Percentiles rank a stretch among this genome's conserved stretches.
phyloP scores from a whole-genome alignment of 1,140 invertebrate species.

The Solenopsis invicta region DNA sequence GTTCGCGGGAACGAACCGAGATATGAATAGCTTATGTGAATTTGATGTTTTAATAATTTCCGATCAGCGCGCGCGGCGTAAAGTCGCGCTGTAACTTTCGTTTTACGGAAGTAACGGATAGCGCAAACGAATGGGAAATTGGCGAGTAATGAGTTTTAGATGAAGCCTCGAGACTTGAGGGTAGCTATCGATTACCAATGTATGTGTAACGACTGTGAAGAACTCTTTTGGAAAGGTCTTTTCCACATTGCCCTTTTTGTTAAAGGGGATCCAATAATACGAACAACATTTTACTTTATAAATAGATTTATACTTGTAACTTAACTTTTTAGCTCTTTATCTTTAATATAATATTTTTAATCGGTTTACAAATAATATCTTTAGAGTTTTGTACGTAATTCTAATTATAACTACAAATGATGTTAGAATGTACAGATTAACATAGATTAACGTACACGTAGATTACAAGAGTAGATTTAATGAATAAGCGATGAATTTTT shows the following conservation, averaged over 20 bases:
- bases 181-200: conserved; percentile 44
- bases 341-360: not conserved
- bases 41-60: conserved; percentile 61
- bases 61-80: not conserved
- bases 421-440: not conserved
- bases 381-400: not conserved
- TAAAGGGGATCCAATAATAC: conserved; percentile 13
- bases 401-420: not conserved
- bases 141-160: conserved; percentile 37
- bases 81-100: conserved; percentile 9
- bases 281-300: not conserved
- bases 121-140: conserved; percentile 40
- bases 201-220: not conserved
- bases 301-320: not conserved
- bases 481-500: not conserved
- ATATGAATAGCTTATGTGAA: conserved; percentile 56
- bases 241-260: not conserved
- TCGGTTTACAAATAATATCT: not conserved
- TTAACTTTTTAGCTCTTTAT: conserved; percentile 11
- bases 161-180: conserved; percentile 19
- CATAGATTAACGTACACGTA: not conserved
- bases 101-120: conserved; percentile 17
- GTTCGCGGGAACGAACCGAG: not conserved
- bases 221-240: not conserved
- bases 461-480: not conserved